Conservation (phyloP, 2,113 vertebrate species). For the Cyphomyrus plagiostoma region DNA sequence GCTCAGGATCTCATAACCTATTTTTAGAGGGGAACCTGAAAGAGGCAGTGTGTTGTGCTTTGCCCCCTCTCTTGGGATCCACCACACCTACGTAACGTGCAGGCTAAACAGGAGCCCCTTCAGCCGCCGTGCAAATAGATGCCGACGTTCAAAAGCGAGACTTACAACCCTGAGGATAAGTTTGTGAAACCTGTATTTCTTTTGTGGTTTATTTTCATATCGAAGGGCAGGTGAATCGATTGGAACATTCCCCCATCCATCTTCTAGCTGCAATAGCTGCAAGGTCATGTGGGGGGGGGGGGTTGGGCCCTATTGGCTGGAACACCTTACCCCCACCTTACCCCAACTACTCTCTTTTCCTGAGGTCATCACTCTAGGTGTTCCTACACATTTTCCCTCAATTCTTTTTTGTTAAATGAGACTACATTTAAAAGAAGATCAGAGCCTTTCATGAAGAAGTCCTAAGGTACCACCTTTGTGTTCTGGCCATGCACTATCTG, state of each 20-base stretch:
- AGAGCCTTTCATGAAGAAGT: neutral
- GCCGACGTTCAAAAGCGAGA: neutral
- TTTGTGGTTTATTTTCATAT: neutral
- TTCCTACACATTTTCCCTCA: neutral
- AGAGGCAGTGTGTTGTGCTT: neutral
- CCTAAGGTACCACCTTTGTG: conserved; percentile 9
- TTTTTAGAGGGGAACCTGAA: conserved; percentile 16
- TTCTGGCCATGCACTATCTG: conserved; percentile 2
- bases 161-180: neutral
- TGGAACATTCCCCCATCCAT: neutral
- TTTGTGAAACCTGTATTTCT: neutral
- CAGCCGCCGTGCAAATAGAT: neutral
- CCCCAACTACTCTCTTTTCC: neutral
- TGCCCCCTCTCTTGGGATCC: neutral
- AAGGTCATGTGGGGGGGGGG: neutral
- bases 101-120: neutral
- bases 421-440: neutral
- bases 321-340: neutral
- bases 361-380: neutral
- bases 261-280: neutral
- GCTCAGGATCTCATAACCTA: conserved; percentile 13
- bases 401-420: neutral
- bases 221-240: neutral
- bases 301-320: neutral
- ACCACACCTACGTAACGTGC: neutral